Percentiles rank a stretch among this genome's conserved stretches.
Conservation (phyloP, 2,113 vertebrate genomes). For the Coregonus clupeaformis region DNA sequence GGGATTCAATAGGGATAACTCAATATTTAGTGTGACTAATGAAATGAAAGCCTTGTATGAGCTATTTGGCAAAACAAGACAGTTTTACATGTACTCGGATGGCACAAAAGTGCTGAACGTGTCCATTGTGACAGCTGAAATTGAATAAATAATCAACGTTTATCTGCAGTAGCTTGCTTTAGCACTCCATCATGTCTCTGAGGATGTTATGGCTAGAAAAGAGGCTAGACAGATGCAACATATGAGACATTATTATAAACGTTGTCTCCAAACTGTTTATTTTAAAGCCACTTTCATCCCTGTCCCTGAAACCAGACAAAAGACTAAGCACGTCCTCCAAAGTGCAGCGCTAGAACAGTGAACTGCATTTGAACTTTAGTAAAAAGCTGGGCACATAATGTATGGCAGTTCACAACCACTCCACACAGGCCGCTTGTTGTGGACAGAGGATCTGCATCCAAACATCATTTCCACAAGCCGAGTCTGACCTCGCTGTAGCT, state of each 20-base stretch:
- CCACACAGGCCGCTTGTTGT: neutral
- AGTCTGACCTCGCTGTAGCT: slow-evolving; percentile 27
- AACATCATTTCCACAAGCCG: slow-evolving; percentile 10
- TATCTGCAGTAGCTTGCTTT: too few species aligned
- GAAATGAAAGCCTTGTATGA: neutral
- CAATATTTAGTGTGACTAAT: neutral
- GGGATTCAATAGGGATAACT: neutral
- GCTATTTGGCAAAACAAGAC: neutral
- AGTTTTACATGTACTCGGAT: neutral
- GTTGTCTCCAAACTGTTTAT: neutral
- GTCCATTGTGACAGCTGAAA: neutral
- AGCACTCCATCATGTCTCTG: neutral
- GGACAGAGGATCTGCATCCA: neutral
- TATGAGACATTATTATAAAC: neutral
- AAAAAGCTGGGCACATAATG: neutral
- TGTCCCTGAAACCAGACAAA: neutral
- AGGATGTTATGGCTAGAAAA: neutral
- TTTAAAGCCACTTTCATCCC: neutral
- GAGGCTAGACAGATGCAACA: neutral
- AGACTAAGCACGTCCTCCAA: neutral
- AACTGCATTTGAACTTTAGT: slow-evolving; percentile 5
- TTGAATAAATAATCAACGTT: too few species aligned
- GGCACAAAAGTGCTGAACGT: neutral
- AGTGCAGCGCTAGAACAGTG: neutral
- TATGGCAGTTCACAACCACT: neutral